These are phyloP conservation scores for Spheniscus humboldti DNA, from an alignment of 2,797 vertebrate species.

Conservation along the genomic window DNA sequence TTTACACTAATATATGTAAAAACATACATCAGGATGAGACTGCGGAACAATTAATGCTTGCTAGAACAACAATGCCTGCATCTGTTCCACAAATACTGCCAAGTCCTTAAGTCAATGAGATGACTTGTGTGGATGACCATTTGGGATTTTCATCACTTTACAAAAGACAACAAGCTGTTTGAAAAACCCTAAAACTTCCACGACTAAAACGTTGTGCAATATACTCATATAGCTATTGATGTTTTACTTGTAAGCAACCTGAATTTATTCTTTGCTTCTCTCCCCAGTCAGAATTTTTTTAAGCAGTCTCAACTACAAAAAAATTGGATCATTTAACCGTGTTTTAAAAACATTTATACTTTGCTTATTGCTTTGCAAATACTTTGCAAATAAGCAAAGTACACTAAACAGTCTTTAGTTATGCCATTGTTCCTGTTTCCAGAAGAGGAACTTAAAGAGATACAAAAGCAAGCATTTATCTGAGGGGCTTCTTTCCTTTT, in stretches of 20 bases:
- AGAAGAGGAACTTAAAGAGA: background rate
- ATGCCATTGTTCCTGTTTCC: background rate
- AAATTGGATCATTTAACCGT: background rate
- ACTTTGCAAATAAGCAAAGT: background rate
- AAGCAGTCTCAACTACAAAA: background rate
- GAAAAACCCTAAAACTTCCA: background rate
- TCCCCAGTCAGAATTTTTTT: background rate
- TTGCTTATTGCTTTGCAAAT: no score
- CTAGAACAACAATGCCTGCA: constrained; percentile 1
- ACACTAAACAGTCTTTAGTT: background rate
- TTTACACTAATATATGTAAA: constrained; percentile 5
- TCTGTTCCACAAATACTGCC: background rate
- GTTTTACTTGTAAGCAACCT: background rate
- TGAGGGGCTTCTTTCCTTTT: background rate
- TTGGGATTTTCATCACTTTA: background rate
- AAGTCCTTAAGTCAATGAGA: background rate
- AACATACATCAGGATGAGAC: background rate
- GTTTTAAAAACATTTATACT: background rate
- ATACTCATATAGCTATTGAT: background rate
- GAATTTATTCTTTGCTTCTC: background rate
- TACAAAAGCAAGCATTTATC: background rate
- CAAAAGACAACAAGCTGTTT: background rate
- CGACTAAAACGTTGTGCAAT: background rate
- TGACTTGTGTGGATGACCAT: background rate
- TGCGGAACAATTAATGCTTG: background rate